Evolutionary conservation across 2,888 invertebrate species (phyloP).

Genomic region (Parnassius glacialis): DNA sequence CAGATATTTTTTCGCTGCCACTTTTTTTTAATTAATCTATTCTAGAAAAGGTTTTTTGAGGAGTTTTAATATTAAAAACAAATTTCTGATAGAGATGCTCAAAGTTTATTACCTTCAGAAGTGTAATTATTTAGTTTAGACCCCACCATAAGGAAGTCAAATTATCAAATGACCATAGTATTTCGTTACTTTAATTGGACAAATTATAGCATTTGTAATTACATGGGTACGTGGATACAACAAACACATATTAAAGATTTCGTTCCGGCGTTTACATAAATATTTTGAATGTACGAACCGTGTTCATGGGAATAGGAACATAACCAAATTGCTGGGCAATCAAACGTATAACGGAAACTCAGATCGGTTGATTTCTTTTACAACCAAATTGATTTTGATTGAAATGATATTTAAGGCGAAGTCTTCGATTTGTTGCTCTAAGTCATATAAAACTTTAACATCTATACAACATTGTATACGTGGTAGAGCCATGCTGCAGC

Average conservation of each 20-base stretch:
- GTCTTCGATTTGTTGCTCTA: slow-evolving; percentile 13
- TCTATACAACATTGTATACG: too few species aligned
- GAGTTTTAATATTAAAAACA: too few species aligned
- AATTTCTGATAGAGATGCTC: too few species aligned
- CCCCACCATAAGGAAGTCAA: not conserved
- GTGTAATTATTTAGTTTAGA: too few species aligned
- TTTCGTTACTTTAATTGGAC: slow-evolving; percentile 31
- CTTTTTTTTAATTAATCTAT: too few species aligned
- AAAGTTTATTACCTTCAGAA: too few species aligned
- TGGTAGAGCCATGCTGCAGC: too few species aligned
- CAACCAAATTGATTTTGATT: slow-evolving; percentile 57
- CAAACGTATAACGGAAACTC: slow-evolving; percentile 55
- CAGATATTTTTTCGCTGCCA: too few species aligned
- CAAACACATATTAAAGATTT: slow-evolving; percentile 50
- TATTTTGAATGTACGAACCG: slow-evolving; percentile 48
- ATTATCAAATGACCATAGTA: not conserved
- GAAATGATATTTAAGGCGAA: slow-evolving; percentile 55
- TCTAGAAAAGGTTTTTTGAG: too few species aligned
- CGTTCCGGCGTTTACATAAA: slow-evolving; percentile 57
- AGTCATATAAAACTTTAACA: too few species aligned
- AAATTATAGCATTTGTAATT: slow-evolving; percentile 21
- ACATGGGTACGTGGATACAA: slow-evolving; percentile 47
- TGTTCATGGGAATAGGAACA: slow-evolving; percentile 61
- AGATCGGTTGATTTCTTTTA: slow-evolving; percentile 63
- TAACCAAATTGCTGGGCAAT: slow-evolving; percentile 47